Percentiles rank a stretch among this genome's conserved stretches.
These are phyloP conservation scores for Scleropages formosus DNA, from an alignment of 2,797 vertebrate species.

Conservation along the genomic window DNA sequence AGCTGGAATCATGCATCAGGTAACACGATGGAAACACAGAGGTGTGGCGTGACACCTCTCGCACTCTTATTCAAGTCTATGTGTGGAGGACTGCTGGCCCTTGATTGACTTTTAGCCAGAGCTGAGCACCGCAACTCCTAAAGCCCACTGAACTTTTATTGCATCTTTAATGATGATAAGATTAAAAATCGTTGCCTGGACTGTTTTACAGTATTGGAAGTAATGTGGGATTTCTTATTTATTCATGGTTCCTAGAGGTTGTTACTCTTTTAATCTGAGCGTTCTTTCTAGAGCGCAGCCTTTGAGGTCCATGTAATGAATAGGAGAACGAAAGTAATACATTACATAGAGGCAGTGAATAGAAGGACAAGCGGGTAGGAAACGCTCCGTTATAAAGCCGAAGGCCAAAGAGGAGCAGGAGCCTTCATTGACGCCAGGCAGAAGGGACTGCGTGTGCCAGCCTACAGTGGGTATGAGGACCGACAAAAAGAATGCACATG, in stretches of 20 bases:
- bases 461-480: no score
- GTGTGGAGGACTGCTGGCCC: neutral
- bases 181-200: neutral
- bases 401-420: no score
- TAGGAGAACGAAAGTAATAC: neutral
- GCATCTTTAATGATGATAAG: neutral
- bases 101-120: no score
- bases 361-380: neutral
- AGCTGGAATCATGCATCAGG: neutral
- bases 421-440: no score
- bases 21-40: neutral
- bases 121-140: neutral
- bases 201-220: neutral
- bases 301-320: neutral
- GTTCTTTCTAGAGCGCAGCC: neutral
- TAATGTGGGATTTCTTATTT: neutral
- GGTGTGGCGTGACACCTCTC: no score
- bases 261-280: neutral
- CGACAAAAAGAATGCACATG: no score
- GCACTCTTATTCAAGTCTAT: no score
- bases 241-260: neutral
- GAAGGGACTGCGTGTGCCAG: no score
- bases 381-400: neutral
- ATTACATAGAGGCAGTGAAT: neutral
- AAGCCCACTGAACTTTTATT: neutral